Base-by-base conservation (phyloP, 53 echinoderm and acorn worm genomes). In the Echinometra lucunter region DNA sequence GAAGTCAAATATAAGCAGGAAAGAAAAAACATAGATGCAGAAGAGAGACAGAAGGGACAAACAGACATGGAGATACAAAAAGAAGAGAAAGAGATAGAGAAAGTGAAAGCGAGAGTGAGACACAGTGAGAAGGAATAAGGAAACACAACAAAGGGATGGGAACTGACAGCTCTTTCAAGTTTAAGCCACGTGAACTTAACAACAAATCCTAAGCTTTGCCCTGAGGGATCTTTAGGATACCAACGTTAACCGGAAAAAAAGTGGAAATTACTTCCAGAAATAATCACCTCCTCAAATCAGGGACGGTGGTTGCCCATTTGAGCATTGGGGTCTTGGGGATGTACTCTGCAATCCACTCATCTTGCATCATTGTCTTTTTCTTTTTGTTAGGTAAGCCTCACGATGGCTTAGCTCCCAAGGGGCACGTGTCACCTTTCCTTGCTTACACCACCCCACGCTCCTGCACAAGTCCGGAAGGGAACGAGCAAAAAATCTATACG, bases 151-250 rank as follows among this genome's bases (percentile, higher is more conserved):
- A 78, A 78, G 78, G 42, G 78, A 42, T 18, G 19, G 5, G 53
- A 4, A 21, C 23, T 21, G 40, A 42, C 19, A 78, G 78, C 78
- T 78, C 38, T 38, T 42, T 78, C 38, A 85, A 45, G 49, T 49
- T 28, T 27, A 10, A 49, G 85, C 85, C 85, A 85, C 3, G 49
- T 47, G 85, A 85, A 85, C 85, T 85, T 85, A 85, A 85, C 85
- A 85, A n/a, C 85, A n/a, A 85, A 85, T 85, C 13, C 19, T n/a
- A 85, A 11, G 28, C 10, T 11, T n/a, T 85, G 85, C 85, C 85
- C 49, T 30, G 21, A 42, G 85, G 85, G 85, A 7, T 47, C 9
- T 85, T 45, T 3, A n/a, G 30, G 49, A 47, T 85, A 28, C 45
- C 78, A 49, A 85, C 85, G 28, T 85, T 47, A 19, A 78, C 78